These are phyloP conservation scores for Atlantisia rogersi DNA, from an alignment of 2,113 vertebrate genomes.

Conservation along the genomic window DNA sequence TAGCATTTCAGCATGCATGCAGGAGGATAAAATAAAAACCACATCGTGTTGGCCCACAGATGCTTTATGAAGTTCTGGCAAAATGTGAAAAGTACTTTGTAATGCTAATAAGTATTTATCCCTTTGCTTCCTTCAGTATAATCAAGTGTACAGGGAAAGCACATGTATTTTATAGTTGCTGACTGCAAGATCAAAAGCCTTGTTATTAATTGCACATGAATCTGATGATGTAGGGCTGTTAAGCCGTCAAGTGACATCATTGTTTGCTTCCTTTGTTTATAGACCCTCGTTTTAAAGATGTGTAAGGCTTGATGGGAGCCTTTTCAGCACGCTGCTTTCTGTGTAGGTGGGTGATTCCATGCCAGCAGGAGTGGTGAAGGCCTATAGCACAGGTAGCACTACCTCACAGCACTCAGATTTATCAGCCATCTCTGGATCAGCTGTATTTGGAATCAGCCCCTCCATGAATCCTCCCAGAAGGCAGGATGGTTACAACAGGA, in stretches of 20 bases:
- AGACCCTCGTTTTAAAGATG: not conserved
- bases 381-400: accelerated
- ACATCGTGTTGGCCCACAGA: not conserved
- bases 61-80: not conserved
- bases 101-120: conserved; percentile 44
- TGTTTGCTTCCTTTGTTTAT: conserved; percentile 41
- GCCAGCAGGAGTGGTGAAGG: not conserved
- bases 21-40: conserved; percentile 6
- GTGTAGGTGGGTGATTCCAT: not conserved
- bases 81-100: conserved; percentile 3
- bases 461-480: accelerated
- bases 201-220: conserved; percentile 59
- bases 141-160: conserved; percentile 14
- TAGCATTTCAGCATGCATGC: not conserved
- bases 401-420: not conserved
- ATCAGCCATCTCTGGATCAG: not conserved
- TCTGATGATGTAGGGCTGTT: not conserved
- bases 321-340: not conserved
- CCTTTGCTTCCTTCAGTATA: conserved; percentile 26
- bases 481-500: not conserved
- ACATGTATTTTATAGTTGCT: conserved; percentile 15
- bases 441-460: not conserved
- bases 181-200: conserved; percentile 52
- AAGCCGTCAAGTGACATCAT: conserved; percentile 26
- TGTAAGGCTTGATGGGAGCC: not conserved